Evolutionary conservation across 2,113 vertebrate genomes (phyloP).

Genomic region (Zosterops lateralis): DNA sequence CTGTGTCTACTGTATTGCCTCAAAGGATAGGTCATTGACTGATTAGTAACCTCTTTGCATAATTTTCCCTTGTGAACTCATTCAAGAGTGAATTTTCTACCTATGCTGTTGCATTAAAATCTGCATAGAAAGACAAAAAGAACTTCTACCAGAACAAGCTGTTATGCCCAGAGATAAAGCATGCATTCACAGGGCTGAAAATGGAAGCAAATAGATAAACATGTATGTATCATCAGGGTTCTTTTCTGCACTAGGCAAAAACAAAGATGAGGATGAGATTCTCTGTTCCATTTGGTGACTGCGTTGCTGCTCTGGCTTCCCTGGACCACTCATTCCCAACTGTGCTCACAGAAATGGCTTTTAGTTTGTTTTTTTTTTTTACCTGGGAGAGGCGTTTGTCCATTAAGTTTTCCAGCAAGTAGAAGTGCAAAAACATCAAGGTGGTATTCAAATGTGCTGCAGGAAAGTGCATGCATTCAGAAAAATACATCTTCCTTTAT

Average conservation of each 20-base stretch:
- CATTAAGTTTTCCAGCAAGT: background rate
- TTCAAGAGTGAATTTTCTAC: constrained; percentile 46
- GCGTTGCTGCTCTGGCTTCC: background rate
- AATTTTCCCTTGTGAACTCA: constrained; percentile 47
- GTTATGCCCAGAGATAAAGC: background rate
- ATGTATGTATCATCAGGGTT: background rate
- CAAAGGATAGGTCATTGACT: constrained; percentile 26
- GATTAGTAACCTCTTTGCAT: constrained; percentile 33
- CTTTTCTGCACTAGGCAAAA: background rate
- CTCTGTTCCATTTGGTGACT: background rate
- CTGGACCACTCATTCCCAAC: background rate
- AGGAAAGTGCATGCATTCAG: background rate
- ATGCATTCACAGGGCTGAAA: background rate
- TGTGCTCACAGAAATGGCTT: background rate
- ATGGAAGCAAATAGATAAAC: constrained; percentile 37
- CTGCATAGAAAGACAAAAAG: constrained; percentile 47
- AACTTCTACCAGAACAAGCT: constrained; percentile 32
- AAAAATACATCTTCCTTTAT: background rate
- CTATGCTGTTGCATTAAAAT: constrained; percentile 43
- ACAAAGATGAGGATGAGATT: background rate
- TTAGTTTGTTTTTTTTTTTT: background rate
- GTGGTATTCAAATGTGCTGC: background rate
- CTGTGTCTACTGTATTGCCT: constrained; percentile 19
- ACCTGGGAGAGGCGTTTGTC: background rate
- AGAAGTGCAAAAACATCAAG: background rate